Evolutionary conservation across 2,888 invertebrate genomes (phyloP).

Genomic region (Athripsodes cinereus): DNA sequence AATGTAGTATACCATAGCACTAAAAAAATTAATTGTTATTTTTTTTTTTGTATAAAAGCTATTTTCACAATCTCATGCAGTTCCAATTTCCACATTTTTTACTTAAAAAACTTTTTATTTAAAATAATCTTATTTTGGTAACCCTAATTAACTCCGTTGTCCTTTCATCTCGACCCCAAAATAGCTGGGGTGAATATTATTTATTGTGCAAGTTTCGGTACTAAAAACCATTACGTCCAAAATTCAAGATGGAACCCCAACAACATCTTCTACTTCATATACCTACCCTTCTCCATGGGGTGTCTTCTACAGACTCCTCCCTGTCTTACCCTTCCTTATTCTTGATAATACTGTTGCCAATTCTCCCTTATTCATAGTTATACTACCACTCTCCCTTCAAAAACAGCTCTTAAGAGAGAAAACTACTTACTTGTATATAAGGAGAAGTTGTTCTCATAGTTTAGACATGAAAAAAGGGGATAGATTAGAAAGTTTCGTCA

Average conservation of each 20-base stretch:
- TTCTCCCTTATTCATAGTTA: no score
- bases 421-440: no score
- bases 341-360: conserved; percentile 5
- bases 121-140: neutral
- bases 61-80: no score
- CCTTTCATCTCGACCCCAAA: conserved; percentile 4
- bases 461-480: no score
- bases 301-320: neutral
- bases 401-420: neutral
- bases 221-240: conserved; percentile 5
- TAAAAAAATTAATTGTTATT: no score
- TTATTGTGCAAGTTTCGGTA: conserved; percentile 25
- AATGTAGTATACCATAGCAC: no score
- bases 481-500: no score
- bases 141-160: conserved; percentile 2
- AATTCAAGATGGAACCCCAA: conserved; percentile 15
- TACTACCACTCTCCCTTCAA: no score
- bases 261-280: neutral
- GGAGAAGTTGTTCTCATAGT: no score
- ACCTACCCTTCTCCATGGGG: neutral
- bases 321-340: neutral
- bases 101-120: no score
- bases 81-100: no score
- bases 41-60: no score
- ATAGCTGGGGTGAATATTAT: conserved; percentile 22